Base-by-base conservation (phyloP, 2,888 invertebrate genomes). In the Diarsia rubi region DNA sequence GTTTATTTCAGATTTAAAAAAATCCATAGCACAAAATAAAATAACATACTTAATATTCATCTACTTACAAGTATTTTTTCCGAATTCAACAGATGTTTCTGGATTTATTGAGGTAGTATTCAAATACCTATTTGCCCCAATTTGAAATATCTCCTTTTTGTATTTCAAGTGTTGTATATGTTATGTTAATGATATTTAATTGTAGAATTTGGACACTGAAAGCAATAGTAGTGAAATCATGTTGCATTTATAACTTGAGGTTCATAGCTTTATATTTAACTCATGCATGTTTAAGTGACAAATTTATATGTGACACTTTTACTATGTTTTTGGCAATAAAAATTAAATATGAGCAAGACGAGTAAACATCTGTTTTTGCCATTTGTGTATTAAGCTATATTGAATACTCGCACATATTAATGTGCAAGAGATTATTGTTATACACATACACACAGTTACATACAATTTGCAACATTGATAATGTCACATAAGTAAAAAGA, bases 211-310 rank as follows among this genome's bases (percentile, higher is more conserved):
- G n/a, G 6, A 42, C 60, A 60, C 12, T 60, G 21, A 37, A 42
- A 42, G 60, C n/a, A 42, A 42, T 21, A 3, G 37, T 60, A 27
- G 21, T 42, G 60, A n/a, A 62, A 37, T 14, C 14, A 14, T 62
- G 62, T n/a, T 62, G 24, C 24, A 27, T 27, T 16, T 45, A 42
- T 42, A 19, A 27, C 0, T 45, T 19, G 2, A 27, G 9, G 14
- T 57, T 69, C 47, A 19, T 80, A 27, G 5, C 11, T 57, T 69
- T 47, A 19, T 80, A 27, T 37, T 72, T 49, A n/a, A 52, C 27
- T 31, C 9, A n/a, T 81, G 62, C 42, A 63, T 73, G 74, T 54
- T 9, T 62, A 19, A 42, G 12, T 24, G 16, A 45, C 14, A 79
- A 31, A n/a, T 52, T 8, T 31, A 9, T 49, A 19, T 42, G 16